phyloP scores from a whole-genome alignment of 2,113 vertebrate genomes.

The Poecilia latipinna region DNA sequence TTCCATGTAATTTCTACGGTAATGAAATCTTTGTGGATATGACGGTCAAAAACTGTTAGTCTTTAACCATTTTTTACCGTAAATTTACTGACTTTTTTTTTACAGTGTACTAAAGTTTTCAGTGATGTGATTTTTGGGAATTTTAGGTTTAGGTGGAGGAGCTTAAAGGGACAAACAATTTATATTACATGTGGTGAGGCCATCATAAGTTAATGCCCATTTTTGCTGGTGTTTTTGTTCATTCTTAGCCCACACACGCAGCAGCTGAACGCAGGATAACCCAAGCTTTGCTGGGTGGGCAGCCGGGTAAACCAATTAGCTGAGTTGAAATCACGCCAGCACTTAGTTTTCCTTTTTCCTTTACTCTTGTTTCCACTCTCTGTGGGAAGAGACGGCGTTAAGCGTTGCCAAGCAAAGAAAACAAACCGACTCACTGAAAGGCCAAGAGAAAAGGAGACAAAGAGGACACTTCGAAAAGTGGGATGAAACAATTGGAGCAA shows the following conservation, averaged over 20 bases:
- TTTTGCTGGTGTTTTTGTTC: not conserved
- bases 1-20: too few species aligned
- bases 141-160: too few species aligned
- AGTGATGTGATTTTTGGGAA: too few species aligned
- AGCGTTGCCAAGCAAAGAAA: conserved; percentile 41
- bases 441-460: not conserved
- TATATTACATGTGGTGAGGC: not conserved
- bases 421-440: not conserved
- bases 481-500: conserved; percentile 28
- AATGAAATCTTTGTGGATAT: too few species aligned
- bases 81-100: too few species aligned
- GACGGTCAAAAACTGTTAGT: too few species aligned
- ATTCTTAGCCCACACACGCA: conserved; percentile 3
- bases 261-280: conserved; percentile 24
- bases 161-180: too few species aligned
- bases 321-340: conserved; percentile 41
- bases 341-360: conserved; percentile 4
- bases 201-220: not conserved
- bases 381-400: conserved; percentile 20
- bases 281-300: conserved; percentile 18
- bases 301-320: conserved; percentile 57
- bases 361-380: not conserved
- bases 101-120: too few species aligned
- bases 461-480: not conserved
- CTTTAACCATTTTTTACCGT: too few species aligned